A percentile compares a stretch with the other conserved stretches of the same genome.
These are phyloP conservation scores for Dasyurus viverrinus DNA, from an alignment of 2,113 vertebrate genomes.

Conservation along the genomic window DNA sequence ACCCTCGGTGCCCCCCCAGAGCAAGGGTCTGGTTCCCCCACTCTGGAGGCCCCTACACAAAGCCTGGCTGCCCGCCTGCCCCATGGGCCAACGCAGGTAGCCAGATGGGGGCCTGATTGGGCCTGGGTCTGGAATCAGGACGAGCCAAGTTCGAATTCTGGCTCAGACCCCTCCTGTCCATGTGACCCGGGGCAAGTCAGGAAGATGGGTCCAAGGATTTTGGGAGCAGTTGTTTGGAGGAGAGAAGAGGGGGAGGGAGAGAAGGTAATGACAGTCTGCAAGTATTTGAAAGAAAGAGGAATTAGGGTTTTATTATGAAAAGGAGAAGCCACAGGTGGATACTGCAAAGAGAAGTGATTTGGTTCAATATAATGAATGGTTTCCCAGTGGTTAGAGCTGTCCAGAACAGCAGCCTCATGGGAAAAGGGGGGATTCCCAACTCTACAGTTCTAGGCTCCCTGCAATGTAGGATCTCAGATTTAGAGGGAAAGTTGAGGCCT, in stretches of 20 bases:
- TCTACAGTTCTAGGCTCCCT: background rate
- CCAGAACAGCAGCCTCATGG: background rate
- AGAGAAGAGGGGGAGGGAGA: background rate
- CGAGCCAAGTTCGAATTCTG: background rate
- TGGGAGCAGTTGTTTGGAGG: background rate
- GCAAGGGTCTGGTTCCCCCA: background rate
- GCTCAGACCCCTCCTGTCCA: background rate
- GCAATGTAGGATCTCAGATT: background rate
- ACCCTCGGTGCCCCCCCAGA: fast-evolving
- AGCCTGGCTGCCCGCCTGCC: background rate
- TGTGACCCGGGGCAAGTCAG: background rate
- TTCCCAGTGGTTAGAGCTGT: background rate
- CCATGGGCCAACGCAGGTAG: background rate
- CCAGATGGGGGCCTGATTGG: background rate
- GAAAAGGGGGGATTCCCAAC: background rate
- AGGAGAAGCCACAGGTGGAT: background rate
- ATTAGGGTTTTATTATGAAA: background rate
- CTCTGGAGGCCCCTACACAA: background rate
- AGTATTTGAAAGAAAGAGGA: background rate
- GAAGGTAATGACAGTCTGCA: background rate
- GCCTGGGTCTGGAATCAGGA: background rate
- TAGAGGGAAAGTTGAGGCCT: background rate
- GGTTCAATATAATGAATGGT: background rate
- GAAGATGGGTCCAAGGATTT: background rate
- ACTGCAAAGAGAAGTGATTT: background rate